Percentiles rank a stretch among this genome's conserved stretches.
Evolutionary conservation across 2,113 vertebrate genomes (phyloP).

Genomic region (Perca fluviatilis): DNA sequence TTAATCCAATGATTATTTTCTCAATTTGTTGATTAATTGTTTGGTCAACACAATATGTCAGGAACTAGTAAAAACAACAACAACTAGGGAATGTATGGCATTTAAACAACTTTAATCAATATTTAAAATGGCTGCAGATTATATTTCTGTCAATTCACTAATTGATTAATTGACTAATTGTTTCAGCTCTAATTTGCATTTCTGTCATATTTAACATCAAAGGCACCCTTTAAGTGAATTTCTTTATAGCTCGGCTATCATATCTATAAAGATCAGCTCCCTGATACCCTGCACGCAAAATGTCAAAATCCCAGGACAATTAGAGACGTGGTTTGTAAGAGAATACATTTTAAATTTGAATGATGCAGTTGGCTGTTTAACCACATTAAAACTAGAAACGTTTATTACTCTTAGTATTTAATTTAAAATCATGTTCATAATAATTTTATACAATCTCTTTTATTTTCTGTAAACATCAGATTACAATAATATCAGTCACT

Average conservation of each 20-base stretch:
- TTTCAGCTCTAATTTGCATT: not conserved
- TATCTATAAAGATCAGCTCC: too few relatives aligned
- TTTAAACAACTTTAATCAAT: not conserved
- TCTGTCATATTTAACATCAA: slow-evolving; percentile 25
- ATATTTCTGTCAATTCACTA: not conserved
- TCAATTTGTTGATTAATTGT: not conserved
- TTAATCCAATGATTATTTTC: not conserved
- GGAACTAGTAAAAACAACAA: not conserved
- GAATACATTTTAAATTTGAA: not conserved
- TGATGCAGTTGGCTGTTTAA: not conserved
- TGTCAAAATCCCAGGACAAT: not conserved
- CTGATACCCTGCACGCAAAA: not conserved
- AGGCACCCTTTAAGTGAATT: not conserved
- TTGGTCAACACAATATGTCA: not conserved
- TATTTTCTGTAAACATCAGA: not conserved
- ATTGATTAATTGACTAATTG: not conserved
- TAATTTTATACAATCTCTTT: not conserved
- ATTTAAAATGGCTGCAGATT: not conserved
- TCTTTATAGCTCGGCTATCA: not conserved
- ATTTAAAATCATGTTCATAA: not conserved
- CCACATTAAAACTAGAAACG: not conserved
- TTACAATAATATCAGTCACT: not conserved
- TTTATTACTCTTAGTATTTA: too few relatives aligned
- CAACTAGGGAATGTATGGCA: not conserved
- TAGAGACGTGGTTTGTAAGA: not conserved